Conservation (phyloP, 2,888 invertebrate species). For the Philaethria dido region DNA sequence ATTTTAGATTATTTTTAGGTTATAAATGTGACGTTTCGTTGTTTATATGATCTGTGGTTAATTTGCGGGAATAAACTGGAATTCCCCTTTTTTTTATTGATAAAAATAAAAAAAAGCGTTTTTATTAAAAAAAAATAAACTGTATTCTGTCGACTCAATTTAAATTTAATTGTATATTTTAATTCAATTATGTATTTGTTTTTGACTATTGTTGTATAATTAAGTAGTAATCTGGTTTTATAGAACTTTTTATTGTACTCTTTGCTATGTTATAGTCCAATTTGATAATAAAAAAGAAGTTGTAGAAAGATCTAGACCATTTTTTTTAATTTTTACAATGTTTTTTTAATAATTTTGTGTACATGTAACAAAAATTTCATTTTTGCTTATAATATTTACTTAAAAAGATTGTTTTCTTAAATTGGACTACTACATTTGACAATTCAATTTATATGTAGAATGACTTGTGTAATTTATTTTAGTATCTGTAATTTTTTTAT, state of each 20-base stretch:
- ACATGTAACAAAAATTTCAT: not conserved
- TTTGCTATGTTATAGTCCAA: not conserved
- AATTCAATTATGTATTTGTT: not conserved
- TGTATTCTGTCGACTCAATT: conserved; percentile 4
- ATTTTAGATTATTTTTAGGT: conserved; percentile 11
- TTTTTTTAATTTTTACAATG: too few relatives aligned
- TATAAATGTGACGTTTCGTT: not conserved
- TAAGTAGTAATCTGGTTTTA: conserved; percentile 8
- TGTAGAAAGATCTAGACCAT: too few relatives aligned
- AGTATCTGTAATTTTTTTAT: conserved; percentile 50
- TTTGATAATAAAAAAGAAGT: too few relatives aligned
- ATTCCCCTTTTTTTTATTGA: not conserved
- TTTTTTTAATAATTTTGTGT: too few relatives aligned
- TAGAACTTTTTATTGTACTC: conserved; percentile 1
- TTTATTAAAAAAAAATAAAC: too few relatives aligned
- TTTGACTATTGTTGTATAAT: not conserved
- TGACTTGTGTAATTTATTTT: conserved; percentile 27
- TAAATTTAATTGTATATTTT: not conserved
- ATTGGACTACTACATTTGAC: conserved; percentile 40
- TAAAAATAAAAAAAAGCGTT: too few relatives aligned
- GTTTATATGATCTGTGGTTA: conserved; percentile 3
- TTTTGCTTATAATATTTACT: not conserved
- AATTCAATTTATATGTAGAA: conserved; percentile 23
- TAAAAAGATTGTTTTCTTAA: not conserved
- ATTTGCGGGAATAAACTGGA: not conserved